Evolutionary conservation across 2,797 vertebrate genomes (phyloP), one percentile per base, ranked within the genome.

Genomic region (Eutrigla gurnardus): DNA sequence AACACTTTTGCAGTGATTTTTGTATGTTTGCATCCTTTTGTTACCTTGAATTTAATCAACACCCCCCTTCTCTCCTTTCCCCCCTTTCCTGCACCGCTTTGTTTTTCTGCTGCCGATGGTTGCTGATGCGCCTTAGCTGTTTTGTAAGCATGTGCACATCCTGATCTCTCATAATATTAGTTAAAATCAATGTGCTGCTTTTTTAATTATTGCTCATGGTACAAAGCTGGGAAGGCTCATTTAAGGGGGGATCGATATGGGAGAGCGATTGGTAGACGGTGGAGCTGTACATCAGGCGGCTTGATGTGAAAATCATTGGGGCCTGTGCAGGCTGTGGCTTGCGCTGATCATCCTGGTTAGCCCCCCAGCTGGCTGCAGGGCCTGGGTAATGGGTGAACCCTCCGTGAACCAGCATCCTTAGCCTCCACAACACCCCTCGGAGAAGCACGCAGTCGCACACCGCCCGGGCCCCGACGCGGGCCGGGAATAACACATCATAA

Each of bases 201-300:
- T 99, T 99, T 99, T 98, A 99, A 99, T 99, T 99, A 99, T 99
- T 99, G 98, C 98, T 99, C 98, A 99, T 99, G 98, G 96, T 99
- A 98, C 96, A 98, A 98, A 98, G 98, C 97, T 93, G 95, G 96
- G 96, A 97, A 98, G 97, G 97, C 96, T 99, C 97, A 98, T 98
- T 99, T 98, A 98, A 96, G 96, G 91, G 90, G 76, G 93, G 96
- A 97, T 99, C 97, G 95, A 99, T 99, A 96, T 95, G 93, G 95
- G 95, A 96, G 96, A 97, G 96, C 96, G 97, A 99, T 98, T 99
- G 97, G 97, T 95, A 95, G 97, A 95, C 87, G 95, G 95, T 93
- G 90, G 94, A 95, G 96, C 96, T 97, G 97, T 99, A 97, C 97
- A 98, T 99, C 98, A 99, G 97, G 94, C 95, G 85, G 94, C 97